These are phyloP conservation scores for Papilio polyxenes DNA, from an alignment of 1,140 invertebrate species.

Conservation along the genomic window DNA sequence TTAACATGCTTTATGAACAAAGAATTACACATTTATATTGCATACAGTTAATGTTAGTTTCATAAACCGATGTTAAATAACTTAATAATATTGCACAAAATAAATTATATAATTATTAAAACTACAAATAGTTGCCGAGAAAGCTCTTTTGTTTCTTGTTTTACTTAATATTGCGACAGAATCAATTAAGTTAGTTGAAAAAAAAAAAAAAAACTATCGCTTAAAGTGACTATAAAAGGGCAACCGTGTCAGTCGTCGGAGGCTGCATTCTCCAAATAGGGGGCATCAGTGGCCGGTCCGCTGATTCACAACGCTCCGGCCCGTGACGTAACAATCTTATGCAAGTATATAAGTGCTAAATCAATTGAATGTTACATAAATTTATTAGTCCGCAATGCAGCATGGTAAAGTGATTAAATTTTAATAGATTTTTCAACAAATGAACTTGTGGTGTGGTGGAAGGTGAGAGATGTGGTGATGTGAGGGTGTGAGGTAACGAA, in stretches of 20 bases:
- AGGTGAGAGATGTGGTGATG: too few relatives aligned
- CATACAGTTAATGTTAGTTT: not conserved
- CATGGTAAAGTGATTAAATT: not conserved
- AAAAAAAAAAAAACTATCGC: not conserved
- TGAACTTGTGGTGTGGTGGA: too few relatives aligned
- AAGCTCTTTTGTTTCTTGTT: not conserved
- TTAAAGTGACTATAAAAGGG: conserved; percentile 4
- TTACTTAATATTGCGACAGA: not conserved
- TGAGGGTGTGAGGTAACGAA: too few relatives aligned
- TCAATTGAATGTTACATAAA: not conserved
- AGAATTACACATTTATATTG: not conserved
- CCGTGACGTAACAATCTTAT: conserved; percentile 22
- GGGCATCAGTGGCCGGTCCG: conserved; percentile 25
- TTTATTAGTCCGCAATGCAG: conserved; percentile 2
- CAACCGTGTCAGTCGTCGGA: conserved; percentile 27
- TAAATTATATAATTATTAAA: not conserved
- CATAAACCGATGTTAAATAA: conserved; percentile 19
- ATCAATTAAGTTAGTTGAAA: not conserved
- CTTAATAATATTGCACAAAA: not conserved
- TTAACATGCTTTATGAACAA: conserved; percentile 9
- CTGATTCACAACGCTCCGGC: conserved; percentile 31
- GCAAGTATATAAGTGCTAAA: not conserved
- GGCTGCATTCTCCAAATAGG: conserved; percentile 38
- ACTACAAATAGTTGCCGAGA: not conserved
- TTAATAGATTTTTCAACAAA: not conserved